phyloP scores from a whole-genome alignment of 2,113 vertebrate species.

The Channa maculata region DNA sequence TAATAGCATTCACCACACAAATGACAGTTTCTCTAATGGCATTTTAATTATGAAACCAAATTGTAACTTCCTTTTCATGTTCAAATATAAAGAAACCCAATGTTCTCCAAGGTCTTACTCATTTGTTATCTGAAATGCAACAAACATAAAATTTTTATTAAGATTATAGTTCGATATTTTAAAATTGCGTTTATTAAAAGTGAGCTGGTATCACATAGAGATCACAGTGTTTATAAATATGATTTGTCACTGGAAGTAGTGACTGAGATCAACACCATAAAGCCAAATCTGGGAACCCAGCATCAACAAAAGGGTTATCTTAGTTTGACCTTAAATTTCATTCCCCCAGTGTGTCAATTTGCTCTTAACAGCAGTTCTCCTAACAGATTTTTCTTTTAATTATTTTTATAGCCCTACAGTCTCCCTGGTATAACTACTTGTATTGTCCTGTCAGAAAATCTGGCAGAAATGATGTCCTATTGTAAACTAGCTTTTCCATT shows the following conservation, averaged over 20 bases:
- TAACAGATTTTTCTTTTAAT: neutral
- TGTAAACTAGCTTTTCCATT: slow-evolving; percentile 60
- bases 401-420: slow-evolving; percentile 24
- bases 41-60: slow-evolving; percentile 60
- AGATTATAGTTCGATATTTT: neutral
- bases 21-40: slow-evolving; percentile 67
- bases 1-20: slow-evolving; percentile 60
- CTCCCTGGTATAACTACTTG: slow-evolving; percentile 32
- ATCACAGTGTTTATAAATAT: neutral
- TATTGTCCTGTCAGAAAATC: slow-evolving; percentile 36
- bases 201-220: neutral
- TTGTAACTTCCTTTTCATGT: slow-evolving; percentile 48
- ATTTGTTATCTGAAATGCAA: slow-evolving; percentile 27
- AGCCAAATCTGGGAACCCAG: neutral
- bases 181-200: neutral
- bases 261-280: neutral
- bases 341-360: slow-evolving; percentile 18
- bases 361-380: neutral
- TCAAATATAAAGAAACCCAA: slow-evolving; percentile 5
- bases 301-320: slow-evolving; percentile 17
- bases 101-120: slow-evolving; percentile 27
- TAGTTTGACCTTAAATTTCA: slow-evolving; percentile 31
- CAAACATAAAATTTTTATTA: slow-evolving; percentile 15
- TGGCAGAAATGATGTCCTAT: slow-evolving; percentile 43
- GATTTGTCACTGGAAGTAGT: neutral